Conservation (phyloP, 2,888 invertebrate species). For the Choreutis nemorana region DNA sequence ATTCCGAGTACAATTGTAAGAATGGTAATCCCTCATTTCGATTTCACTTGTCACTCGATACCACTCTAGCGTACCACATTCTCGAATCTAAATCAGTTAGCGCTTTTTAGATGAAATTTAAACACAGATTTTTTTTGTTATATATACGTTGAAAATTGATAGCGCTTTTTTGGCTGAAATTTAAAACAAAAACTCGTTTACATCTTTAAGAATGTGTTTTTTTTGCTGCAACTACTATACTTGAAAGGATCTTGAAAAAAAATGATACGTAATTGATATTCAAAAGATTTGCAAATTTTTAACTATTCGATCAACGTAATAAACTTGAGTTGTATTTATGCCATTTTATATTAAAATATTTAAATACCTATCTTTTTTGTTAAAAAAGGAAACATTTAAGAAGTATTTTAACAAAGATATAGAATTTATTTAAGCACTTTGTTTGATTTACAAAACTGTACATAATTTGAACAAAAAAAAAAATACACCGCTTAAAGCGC, state of each 20-base stretch:
- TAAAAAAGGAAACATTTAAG: no score
- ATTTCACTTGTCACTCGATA: constrained; percentile 52
- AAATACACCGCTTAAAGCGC: constrained; percentile 19
- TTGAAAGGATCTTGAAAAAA: no score
- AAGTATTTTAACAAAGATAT: no score
- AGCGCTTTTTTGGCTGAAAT: not conserved
- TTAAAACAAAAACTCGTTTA: not conserved
- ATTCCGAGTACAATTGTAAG: constrained; percentile 33
- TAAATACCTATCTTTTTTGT: no score
- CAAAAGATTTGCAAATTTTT: no score
- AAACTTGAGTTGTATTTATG: no score
- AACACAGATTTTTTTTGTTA: no score
- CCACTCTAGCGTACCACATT: constrained; percentile 31
- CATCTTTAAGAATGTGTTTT: not conserved
- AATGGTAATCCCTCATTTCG: constrained; percentile 37
- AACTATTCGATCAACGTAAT: no score
- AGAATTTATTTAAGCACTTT: constrained; percentile 6
- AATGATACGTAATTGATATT: no score
- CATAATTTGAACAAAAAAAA: constrained; percentile 1
- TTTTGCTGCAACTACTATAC: no score
- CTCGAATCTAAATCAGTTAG: constrained; percentile 5
- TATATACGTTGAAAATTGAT: no score
- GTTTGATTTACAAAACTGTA: constrained; percentile 1
- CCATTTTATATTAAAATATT: no score
- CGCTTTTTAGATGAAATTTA: constrained; percentile 3